These are phyloP conservation scores for Trissolcus basalis DNA, from an alignment of 1,140 invertebrate genomes.

Conservation along the genomic window DNA sequence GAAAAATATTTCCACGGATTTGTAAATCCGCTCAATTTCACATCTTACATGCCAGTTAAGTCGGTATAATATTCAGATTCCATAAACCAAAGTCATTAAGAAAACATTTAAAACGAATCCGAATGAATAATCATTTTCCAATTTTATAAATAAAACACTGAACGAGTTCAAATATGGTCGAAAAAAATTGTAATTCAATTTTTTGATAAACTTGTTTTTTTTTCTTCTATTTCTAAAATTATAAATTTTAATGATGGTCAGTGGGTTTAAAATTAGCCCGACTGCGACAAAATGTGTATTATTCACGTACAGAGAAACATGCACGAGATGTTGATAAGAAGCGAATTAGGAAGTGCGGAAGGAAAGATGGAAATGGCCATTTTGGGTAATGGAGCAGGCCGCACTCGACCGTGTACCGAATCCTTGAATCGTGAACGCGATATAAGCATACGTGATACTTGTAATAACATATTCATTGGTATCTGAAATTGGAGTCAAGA, in stretches of 20 bases:
- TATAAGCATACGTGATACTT: conserved; percentile 24
- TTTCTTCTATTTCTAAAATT: no score
- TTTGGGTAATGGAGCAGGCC: conserved; percentile 27
- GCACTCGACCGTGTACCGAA: conserved; percentile 42
- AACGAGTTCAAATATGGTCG: no score
- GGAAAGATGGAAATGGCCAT: conserved; percentile 28
- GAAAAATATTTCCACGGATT: conserved; percentile 20
- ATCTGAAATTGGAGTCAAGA: conserved; percentile 51
- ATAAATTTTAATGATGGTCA: no score
- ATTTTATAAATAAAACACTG: no score
- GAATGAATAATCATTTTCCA: no score
- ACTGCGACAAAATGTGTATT: no score
- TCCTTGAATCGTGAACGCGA: conserved; percentile 28
- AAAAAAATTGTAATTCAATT: no score
- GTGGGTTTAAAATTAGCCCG: no score
- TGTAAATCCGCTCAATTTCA: conserved; percentile 18
- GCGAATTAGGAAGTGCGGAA: conserved; percentile 35
- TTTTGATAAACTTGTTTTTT: no score
- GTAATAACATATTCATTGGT: conserved; percentile 37
- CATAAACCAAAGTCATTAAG: background rate
- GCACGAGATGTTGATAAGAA: no score
- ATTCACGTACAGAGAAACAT: no score
- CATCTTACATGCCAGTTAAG: conserved; percentile 12
- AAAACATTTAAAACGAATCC: no score
- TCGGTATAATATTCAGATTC: background rate